Percentiles rank a stretch among this genome's conserved stretches.
These are phyloP conservation scores for Gavia stellata DNA, from an alignment of 2,113 vertebrate genomes.

Conservation along the genomic window DNA sequence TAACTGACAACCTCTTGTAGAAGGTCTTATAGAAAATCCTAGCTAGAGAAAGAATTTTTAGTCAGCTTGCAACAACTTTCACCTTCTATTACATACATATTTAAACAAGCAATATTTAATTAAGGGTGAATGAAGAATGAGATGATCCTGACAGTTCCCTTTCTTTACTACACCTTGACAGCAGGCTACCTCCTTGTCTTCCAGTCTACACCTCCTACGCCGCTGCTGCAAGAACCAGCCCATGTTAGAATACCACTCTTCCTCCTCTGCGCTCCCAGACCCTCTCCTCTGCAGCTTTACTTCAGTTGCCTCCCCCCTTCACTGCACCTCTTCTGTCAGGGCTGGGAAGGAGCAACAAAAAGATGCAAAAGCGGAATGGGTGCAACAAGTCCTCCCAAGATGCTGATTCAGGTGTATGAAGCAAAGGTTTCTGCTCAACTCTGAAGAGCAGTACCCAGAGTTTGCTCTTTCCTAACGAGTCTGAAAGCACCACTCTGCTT, in stretches of 20 bases:
- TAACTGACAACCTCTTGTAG: neutral
- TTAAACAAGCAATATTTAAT: neutral
- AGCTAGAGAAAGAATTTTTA: neutral
- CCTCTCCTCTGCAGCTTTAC: neutral
- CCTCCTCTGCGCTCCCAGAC: neutral
- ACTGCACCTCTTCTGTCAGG: neutral
- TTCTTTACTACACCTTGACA: fast-evolving
- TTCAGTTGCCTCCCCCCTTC: neutral
- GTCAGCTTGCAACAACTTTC: neutral
- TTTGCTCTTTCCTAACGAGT: neutral
- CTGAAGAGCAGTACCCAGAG: neutral
- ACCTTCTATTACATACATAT: neutral
- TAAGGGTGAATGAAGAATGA: neutral
- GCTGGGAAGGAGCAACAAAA: neutral
- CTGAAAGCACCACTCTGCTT: neutral
- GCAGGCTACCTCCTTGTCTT: neutral
- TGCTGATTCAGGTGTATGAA: neutral
- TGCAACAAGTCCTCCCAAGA: neutral
- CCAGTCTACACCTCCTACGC: neutral
- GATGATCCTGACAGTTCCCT: neutral
- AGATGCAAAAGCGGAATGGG: neutral
- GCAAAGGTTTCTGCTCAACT: neutral
- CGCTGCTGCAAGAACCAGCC: neutral
- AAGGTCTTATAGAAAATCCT: neutral
- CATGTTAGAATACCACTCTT: neutral